Base-by-base conservation (phyloP, 2,888 invertebrate species). In the Cataglyphis livida region DNA sequence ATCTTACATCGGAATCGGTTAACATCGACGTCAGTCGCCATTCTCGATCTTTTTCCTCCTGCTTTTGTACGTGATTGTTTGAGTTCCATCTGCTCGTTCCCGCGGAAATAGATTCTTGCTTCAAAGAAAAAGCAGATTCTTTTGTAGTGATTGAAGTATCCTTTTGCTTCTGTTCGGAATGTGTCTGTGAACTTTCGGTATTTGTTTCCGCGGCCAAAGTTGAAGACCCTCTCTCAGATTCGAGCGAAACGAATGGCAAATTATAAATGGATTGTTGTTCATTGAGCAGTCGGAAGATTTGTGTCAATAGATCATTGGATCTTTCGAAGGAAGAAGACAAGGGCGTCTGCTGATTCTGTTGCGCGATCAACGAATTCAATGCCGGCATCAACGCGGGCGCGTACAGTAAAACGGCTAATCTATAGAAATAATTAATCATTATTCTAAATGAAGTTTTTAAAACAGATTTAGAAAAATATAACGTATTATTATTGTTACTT, bases 321-420 rank as follows among this genome's bases (percentile, higher is more conserved):
- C 84, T 76, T 61, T 87, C 88, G 41, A 73, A 81, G 28, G 70
- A 75, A 5, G 85, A 75, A 28, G 71, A 59, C 18, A 86, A 81
- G 21, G 83, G 51, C n/a, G 75, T 62, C 51, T 82, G 88, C 9
- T 28, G 21, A 54, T 41, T 82, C 38, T 86, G 88, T 7, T 68
- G 74, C 0, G 88, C 88, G 41, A 88, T 88, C 41, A 88, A 48
- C 1, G 79, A 75, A 75, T 88, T 88, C 41, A 88, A 35, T 1
- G 86, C 86, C 10, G 88, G 85, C 83, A 88, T 85, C 65, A 88
- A 75, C 3, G 79, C 59, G 9, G 88, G 88, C 2, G 88, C 83
- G n/a, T 88, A 84, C 44, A 88, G 83, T 12, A 88, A 35, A 21
- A 88, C 85, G 0, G 88, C 88, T 2, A 88, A 65, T 28, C 88